Percentiles rank a stretch among this genome's conserved stretches.
Conservation (phyloP, 2,888 invertebrate species). For the Eupithecia subumbrata region DNA sequence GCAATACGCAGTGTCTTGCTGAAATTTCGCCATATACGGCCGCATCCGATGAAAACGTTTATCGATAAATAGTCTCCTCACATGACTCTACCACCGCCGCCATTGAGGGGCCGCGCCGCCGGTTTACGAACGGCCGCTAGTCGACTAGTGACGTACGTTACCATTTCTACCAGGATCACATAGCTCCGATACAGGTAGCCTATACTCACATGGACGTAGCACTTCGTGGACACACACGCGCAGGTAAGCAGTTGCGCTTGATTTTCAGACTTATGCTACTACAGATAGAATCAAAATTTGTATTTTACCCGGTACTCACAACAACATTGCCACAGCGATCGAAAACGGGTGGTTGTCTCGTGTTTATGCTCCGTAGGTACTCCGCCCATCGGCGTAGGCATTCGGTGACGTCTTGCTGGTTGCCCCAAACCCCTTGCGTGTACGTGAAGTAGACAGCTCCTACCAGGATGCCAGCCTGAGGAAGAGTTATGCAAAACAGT, state of each 20-base stretch:
- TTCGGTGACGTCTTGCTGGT: constrained; percentile 74
- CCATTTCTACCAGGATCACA: constrained; percentile 67
- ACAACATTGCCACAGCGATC: constrained; percentile 73
- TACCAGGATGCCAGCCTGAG: constrained; percentile 75
- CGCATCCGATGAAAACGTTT: neutral
- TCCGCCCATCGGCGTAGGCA: constrained; percentile 75
- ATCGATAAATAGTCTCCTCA: neutral
- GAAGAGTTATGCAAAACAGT: constrained; percentile 47
- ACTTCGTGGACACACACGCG: constrained; percentile 12
- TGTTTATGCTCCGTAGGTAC: constrained; percentile 73
- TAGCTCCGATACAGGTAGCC: constrained; percentile 49
- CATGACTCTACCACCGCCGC: neutral
- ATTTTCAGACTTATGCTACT: constrained; percentile 9
- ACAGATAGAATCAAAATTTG: neutral
- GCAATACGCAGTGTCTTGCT: neutral
- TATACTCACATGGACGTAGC: constrained; percentile 16
- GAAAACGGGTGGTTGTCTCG: constrained; percentile 72
- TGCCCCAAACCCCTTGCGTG: constrained; percentile 78
- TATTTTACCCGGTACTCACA: constrained; percentile 57
- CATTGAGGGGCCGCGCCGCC: neutral
- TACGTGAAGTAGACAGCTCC: constrained; percentile 77
- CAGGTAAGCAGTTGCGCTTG: neutral
- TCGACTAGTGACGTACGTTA: constrained; percentile 76
- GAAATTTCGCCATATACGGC: neutral
- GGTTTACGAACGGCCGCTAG: neutral